Evolutionary conservation across 2,113 vertebrate species (phyloP).

Genomic region (Thalassarche chlororhynchos): DNA sequence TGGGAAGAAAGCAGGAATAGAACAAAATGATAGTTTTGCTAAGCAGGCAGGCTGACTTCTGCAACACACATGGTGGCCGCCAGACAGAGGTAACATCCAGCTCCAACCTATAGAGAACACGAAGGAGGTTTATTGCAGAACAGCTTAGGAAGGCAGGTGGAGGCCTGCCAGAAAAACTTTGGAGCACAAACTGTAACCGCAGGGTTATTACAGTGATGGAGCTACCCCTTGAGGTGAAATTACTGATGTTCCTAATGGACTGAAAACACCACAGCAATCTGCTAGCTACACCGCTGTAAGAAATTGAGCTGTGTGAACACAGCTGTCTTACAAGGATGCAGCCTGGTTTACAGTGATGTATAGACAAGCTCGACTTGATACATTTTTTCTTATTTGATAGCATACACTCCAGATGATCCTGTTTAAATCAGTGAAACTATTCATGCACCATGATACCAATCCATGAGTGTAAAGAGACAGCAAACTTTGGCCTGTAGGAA

Average conservation of each 20-base stretch:
- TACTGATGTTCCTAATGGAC: neutral
- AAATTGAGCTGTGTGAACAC: neutral
- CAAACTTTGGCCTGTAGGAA: neutral
- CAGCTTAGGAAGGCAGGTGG: neutral
- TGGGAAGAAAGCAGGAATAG: neutral
- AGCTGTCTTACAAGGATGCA: neutral
- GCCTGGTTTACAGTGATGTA: neutral
- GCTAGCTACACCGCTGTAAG: accelerated
- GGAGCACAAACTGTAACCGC: neutral
- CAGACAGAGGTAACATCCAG: neutral
- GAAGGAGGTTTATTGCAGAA: neutral
- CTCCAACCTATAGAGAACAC: neutral
- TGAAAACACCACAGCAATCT: neutral
- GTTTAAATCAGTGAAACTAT: neutral
- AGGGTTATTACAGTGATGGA: neutral
- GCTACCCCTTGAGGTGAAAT: neutral
- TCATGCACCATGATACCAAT: neutral
- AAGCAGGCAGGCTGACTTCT: neutral
- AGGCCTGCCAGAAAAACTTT: neutral
- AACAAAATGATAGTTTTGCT: neutral
- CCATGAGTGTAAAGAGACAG: neutral
- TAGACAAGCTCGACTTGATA: neutral
- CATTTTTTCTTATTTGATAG: neutral
- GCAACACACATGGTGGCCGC: neutral
- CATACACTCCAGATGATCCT: neutral